Evolutionary conservation across 2,888 invertebrate species (phyloP).

Genomic region (Iselma pallidipennis): DNA sequence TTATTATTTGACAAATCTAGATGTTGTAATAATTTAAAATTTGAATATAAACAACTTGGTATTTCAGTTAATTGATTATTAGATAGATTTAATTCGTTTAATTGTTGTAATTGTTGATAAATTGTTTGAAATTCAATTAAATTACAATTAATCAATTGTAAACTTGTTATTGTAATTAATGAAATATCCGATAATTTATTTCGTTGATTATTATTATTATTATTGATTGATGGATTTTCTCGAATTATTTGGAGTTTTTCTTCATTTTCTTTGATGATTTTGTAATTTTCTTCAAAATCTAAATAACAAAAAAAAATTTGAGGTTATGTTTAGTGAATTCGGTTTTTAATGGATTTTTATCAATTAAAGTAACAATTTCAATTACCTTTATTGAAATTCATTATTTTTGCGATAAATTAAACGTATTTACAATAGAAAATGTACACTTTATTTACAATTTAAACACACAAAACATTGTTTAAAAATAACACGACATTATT

Average conservation of each 20-base stretch:
- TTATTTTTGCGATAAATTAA: too few relatives aligned
- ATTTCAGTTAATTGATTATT: slow-evolving; percentile 16
- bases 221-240: neutral
- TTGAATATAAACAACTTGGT: slow-evolving; percentile 15
- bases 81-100: slow-evolving; percentile 13
- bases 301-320: neutral
- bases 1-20: slow-evolving; percentile 21
- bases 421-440: too few relatives aligned
- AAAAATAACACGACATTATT: neutral
- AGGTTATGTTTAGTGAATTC: neutral
- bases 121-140: slow-evolving; percentile 7
- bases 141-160: slow-evolving; percentile 11
- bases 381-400: neutral
- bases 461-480: neutral
- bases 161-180: slow-evolving; percentile 1
- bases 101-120: slow-evolving; percentile 10
- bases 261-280: neutral
- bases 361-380: neutral
- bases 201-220: too few relatives aligned
- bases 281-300: neutral
- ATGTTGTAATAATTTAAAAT: slow-evolving; percentile 8
- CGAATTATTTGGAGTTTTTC: neutral
- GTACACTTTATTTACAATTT: too few relatives aligned
- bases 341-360: neutral
- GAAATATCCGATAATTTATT: neutral